Evolutionary conservation across 2,888 invertebrate genomes (phyloP), one percentile per base, ranked within the genome.

Genomic region (Dyspetes luteomarginatus): DNA sequence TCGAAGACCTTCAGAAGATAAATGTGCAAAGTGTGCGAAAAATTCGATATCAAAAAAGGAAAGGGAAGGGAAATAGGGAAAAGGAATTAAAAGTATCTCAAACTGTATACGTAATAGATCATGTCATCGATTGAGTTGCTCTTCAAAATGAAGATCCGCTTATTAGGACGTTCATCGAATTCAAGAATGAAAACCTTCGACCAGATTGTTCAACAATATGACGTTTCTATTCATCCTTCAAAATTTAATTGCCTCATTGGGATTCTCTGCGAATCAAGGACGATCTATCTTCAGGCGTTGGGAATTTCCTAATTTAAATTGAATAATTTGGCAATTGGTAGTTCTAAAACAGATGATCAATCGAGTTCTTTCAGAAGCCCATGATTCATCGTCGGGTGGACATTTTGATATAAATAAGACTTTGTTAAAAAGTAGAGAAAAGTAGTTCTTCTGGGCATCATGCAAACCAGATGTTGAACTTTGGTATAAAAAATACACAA

Each of bases 351-450:
- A 28, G 19, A 78, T 45, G 19, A 65, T 83, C 17, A 17, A n/a
- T n/a, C 12, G 17, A 58, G 30, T 58, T 15, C 19, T 58, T 17
- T 9, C n/a, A 2, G 58, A 58, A 52, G 52, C 84, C n/a, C 84
- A 86, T 67, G 76, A 81, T 69, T 83, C n/a, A n/a, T n/a, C n/a
- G n/a, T n/a, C n/a, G n/a, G n/a, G n/a, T n/a, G n/a, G n/a, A n/a
- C n/a, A n/a, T 83, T 22, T 56, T 81, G 85, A 86, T 12, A 56
- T 85, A 3, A 82, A 84, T 15, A 86, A 85, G 36, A 87, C 85
- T 0, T 60, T 86, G 19, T 65, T 64, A 7, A 83, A 84, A 58
- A 75, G 86, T 75, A 79, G 52, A 43, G 85, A 83, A 82, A 83
- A 43, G 48, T 89, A n/a, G n/a, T n/a, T 84, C 52, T 86, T 85